Conservation (phyloP, 2,797 vertebrate species). For the Glyptemys insculpta region DNA sequence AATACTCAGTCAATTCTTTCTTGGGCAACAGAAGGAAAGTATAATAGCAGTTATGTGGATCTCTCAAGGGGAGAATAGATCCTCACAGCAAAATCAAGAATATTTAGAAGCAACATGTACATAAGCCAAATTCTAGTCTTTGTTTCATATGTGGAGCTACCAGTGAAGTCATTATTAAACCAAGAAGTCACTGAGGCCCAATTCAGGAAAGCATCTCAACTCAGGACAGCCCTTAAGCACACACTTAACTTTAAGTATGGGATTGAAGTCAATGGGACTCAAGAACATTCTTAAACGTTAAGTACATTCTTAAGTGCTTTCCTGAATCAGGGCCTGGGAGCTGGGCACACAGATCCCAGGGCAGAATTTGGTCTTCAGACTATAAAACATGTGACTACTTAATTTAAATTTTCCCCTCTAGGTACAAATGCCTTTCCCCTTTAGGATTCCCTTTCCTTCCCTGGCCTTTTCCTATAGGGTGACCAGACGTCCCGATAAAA, state of each 20-base stretch:
- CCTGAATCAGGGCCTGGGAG: not conserved
- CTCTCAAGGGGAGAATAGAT: not conserved
- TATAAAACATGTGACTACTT: not conserved
- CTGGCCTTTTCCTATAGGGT: not conserved
- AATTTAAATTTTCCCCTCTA: not conserved
- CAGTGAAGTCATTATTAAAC: not conserved
- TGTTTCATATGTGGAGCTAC: not conserved
- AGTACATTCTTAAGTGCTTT: not conserved
- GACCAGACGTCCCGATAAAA: too few relatives aligned
- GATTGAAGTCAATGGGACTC: not conserved
- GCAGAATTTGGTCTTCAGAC: not conserved
- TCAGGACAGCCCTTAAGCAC: not conserved
- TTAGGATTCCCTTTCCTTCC: not conserved
- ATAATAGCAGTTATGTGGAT: accelerated
- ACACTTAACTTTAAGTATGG: not conserved
- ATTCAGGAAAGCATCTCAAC: not conserved
- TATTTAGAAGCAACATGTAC: not conserved
- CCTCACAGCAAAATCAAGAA: not conserved
- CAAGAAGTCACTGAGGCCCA: not conserved
- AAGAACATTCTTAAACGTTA: not conserved
- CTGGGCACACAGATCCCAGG: not conserved
- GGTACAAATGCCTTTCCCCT: not conserved
- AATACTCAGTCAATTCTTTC: not conserved
- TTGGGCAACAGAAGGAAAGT: not conserved
- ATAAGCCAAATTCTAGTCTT: not conserved